Percentiles rank a stretch among this genome's conserved stretches.
Evolutionary conservation across 2,888 invertebrate species (phyloP).

Genomic region (Tiphia femorata): DNA sequence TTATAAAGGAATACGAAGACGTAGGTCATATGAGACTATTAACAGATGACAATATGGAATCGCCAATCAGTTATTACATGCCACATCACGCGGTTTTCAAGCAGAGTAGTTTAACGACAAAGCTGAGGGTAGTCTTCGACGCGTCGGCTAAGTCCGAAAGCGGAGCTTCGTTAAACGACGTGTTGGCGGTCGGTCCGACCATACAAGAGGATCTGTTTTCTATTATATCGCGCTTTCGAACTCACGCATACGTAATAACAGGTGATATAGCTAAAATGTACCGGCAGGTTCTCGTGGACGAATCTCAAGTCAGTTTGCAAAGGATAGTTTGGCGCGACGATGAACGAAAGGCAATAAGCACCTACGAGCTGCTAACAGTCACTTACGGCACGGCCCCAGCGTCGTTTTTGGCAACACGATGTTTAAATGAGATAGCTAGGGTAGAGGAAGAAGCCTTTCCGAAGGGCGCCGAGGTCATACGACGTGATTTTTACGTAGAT

Average conservation of each 20-base stretch:
- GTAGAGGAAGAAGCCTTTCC: constrained; percentile 3
- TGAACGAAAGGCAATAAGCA: not conserved
- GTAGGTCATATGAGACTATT: constrained; percentile 12
- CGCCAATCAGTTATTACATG: not conserved
- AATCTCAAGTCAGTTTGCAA: not conserved
- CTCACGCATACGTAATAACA: not conserved
- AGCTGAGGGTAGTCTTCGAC: constrained; percentile 12
- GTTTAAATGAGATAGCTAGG: constrained; percentile 1
- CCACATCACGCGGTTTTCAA: constrained; percentile 16
- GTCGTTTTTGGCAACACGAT: constrained; percentile 1
- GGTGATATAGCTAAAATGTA: constrained; percentile 18
- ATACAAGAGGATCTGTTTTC: constrained; percentile 1
- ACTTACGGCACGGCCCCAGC: not conserved
- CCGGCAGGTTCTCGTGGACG: not conserved
- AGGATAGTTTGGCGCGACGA: not conserved
- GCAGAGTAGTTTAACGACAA: constrained; percentile 2
- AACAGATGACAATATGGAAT: not conserved
- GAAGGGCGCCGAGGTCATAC: not conserved
- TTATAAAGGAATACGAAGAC: constrained; percentile 13
- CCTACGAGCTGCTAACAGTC: not conserved
- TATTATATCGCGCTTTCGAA: not conserved
- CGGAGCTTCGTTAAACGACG: constrained; percentile 4
- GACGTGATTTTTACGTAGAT: constrained; percentile 24
- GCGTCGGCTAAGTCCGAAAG: not conserved
- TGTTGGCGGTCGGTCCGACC: not conserved